Conservation (phyloP, 1,140 invertebrate genomes). For the Listronotus bonariensis region DNA sequence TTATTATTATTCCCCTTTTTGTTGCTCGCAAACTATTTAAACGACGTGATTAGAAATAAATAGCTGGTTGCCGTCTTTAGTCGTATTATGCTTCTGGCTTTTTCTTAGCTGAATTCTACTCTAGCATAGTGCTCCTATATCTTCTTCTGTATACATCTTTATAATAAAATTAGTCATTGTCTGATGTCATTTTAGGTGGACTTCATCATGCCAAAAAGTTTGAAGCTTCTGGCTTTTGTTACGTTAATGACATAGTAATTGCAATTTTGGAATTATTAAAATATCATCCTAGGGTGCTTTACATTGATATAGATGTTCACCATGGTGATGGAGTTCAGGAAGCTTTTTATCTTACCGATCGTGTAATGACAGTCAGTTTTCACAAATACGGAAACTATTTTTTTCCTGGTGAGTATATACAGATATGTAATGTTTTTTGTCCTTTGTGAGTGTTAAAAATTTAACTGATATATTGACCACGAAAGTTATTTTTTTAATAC, state of each 20-base stretch:
- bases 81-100: too few relatives aligned
- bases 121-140: too few relatives aligned
- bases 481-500: too few relatives aligned
- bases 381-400: constrained; percentile 99
- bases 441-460: too few relatives aligned
- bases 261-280: constrained; percentile 96
- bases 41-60: too few relatives aligned
- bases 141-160: too few relatives aligned
- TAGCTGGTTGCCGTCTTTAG: too few relatives aligned
- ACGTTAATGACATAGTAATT: constrained; percentile 99
- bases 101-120: too few relatives aligned
- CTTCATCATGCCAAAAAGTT: constrained; percentile 99
- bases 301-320: constrained; percentile 99
- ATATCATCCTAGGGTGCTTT: constrained; percentile 93
- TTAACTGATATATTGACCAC: too few relatives aligned
- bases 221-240: constrained; percentile 95
- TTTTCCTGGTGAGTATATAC: constrained; percentile 70
- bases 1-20: too few relatives aligned
- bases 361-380: constrained; percentile 99
- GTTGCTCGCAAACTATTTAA: too few relatives aligned
- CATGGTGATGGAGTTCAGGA: constrained; percentile 99
- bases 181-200: constrained; percentile 73
- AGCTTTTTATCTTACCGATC: constrained; percentile 97
- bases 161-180: too few relatives aligned
- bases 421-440: neutral